phyloP scores from a whole-genome alignment of 2,113 vertebrate genomes.

The Deroptyus accipitrinus region DNA sequence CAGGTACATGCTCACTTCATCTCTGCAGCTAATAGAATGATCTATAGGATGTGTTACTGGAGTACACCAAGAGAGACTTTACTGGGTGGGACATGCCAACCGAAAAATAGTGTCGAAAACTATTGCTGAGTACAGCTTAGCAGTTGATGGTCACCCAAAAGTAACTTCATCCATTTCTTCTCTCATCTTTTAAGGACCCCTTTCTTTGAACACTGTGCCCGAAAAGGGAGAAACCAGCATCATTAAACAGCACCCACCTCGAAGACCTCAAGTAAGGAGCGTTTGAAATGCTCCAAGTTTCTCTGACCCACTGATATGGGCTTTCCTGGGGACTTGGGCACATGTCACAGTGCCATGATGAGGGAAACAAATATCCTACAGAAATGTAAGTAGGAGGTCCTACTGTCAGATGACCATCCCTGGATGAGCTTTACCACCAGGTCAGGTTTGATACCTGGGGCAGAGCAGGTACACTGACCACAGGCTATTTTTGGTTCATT shows the following conservation, averaged over 20 bases:
- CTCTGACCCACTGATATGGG: fast-evolving
- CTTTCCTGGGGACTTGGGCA: neutral
- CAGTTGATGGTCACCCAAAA: neutral
- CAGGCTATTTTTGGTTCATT: neutral
- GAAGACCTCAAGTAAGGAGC: constrained; percentile 73
- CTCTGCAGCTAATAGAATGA: neutral
- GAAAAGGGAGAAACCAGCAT: constrained; percentile 72
- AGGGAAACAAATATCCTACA: neutral
- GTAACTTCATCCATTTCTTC: neutral
- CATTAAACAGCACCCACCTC: constrained; percentile 79
- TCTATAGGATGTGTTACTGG: fast-evolving
- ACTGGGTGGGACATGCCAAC: neutral
- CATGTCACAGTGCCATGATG: fast-evolving
- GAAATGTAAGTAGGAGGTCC: neutral
- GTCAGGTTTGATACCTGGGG: neutral
- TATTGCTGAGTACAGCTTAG: neutral
- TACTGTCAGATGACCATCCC: neutral
- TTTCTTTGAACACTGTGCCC: constrained; percentile 36
- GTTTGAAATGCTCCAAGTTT: constrained; percentile 12
- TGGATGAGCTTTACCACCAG: neutral
- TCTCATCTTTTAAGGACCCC: constrained; percentile 53
- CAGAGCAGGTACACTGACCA: fast-evolving
- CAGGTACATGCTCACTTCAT: neutral
- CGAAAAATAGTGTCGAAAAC: neutral
- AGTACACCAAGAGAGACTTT: fast-evolving